phyloP scores from a whole-genome alignment of 2,888 invertebrate genomes.

The Chloroclysta siterata region DNA sequence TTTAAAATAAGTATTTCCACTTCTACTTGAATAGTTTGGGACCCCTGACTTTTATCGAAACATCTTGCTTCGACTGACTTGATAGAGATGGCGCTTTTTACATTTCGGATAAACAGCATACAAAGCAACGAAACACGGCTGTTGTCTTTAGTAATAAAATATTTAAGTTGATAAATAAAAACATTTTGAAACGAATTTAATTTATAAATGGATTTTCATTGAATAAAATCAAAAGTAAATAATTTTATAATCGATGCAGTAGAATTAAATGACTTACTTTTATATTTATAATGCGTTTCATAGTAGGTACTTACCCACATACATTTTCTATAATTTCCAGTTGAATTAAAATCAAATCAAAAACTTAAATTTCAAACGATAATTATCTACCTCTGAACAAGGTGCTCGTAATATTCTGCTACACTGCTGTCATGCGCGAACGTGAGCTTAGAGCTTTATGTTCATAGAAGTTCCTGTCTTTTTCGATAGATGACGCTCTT shows the following conservation, averaged over 20 bases:
- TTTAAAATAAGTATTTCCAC: neutral
- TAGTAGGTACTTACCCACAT: too few relatives aligned
- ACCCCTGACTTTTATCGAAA: constrained; percentile 33
- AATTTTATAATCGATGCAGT: too few relatives aligned
- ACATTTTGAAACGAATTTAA: too few relatives aligned
- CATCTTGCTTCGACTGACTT: neutral
- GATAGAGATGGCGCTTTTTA: constrained; percentile 26
- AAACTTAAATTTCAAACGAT: too few relatives aligned
- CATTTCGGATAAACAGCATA: neutral
- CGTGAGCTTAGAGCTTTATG: constrained; percentile 32
- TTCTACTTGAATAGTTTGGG: constrained; percentile 46
- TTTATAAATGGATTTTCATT: too few relatives aligned
- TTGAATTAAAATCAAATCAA: too few relatives aligned
- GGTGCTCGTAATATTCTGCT: neutral
- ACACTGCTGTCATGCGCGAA: constrained; percentile 7
- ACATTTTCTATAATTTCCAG: too few relatives aligned
- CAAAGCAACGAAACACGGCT: neutral
- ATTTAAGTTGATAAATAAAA: too few relatives aligned
- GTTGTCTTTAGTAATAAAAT: too few relatives aligned
- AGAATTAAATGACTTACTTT: too few relatives aligned
- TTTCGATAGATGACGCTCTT: constrained; percentile 53
- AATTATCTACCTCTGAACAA: neutral
- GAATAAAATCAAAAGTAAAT: too few relatives aligned
- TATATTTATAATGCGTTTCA: too few relatives aligned
- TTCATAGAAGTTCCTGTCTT: constrained; percentile 36